These are phyloP conservation scores for Symphodus melops DNA, from an alignment of 2,113 vertebrate species.

Conservation along the genomic window DNA sequence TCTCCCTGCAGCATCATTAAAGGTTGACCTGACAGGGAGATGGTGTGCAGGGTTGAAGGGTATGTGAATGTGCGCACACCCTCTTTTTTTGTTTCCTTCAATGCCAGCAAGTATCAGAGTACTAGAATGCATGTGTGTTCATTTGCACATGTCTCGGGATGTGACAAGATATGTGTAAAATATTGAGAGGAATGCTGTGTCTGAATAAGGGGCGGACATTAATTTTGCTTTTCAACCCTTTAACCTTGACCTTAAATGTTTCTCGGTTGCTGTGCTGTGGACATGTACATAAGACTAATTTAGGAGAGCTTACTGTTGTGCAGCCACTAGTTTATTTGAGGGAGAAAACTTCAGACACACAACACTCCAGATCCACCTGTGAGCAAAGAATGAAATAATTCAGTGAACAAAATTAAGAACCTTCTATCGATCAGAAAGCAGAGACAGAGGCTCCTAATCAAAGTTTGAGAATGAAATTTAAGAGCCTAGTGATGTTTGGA, in stretches of 20 bases:
- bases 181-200: slow-evolving; percentile 31
- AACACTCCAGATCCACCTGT: not conserved
- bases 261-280: not conserved
- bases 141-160: slow-evolving; percentile 6
- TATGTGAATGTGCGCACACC: slow-evolving; percentile 5
- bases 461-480: not conserved
- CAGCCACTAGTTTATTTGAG: not conserved
- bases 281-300: slow-evolving; percentile 10
- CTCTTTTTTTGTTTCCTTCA: slow-evolving; percentile 36
- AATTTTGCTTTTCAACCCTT: slow-evolving; percentile 51
- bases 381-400: not conserved
- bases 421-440: not conserved
- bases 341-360: not conserved
- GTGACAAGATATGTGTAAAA: slow-evolving; percentile 48
- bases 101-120: not conserved
- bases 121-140: slow-evolving; percentile 16
- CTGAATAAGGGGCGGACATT: slow-evolving; percentile 48
- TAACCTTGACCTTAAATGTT: slow-evolving; percentile 63
- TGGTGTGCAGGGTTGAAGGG: slow-evolving; percentile 49
- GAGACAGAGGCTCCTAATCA: not conserved
- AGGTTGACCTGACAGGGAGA: slow-evolving; percentile 64
- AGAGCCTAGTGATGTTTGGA: not conserved
- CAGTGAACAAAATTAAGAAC: not conserved
- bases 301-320: not conserved
- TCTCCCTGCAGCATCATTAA: slow-evolving; percentile 63